Conservation (phyloP, 2,797 vertebrate genomes). For the Dryobates pubescens region DNA sequence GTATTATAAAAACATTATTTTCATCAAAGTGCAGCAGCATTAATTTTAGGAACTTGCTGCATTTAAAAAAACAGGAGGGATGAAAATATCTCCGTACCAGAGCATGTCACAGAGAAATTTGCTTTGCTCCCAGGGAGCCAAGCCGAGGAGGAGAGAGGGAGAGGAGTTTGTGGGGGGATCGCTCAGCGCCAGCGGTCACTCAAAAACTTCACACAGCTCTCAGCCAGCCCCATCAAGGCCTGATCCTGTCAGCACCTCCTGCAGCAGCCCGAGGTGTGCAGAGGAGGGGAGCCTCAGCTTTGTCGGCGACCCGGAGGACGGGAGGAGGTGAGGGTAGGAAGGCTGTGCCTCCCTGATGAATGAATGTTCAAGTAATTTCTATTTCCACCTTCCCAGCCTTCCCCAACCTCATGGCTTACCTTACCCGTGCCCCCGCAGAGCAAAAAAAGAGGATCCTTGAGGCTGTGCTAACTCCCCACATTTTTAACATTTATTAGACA, state of each 20-base stretch:
- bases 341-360: background rate
- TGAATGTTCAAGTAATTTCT: background rate
- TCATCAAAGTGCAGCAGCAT: constrained; percentile 71
- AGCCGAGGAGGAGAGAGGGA: background rate
- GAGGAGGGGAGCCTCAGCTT: background rate
- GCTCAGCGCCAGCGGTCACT: background rate
- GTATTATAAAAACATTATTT: constrained; percentile 79
- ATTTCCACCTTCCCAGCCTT: background rate
- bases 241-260: background rate
- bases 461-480: background rate
- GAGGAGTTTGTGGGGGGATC: background rate
- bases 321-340: background rate
- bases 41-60: constrained; percentile 68
- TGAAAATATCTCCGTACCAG: background rate
- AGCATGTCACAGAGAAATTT: constrained; percentile 21
- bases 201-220: background rate
- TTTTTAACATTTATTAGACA: constrained; percentile 22
- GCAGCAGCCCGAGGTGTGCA: background rate
- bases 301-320: accelerated
- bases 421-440: background rate
- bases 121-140: constrained; percentile 47
- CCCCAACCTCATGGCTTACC: background rate
- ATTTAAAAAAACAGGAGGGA: constrained; percentile 30
- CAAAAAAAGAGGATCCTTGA: background rate
- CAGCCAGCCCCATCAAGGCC: background rate